Evolutionary conservation across 2,888 invertebrate species (phyloP), one percentile per base, ranked within the genome.

Genomic region (Cosmia pyralina): DNA sequence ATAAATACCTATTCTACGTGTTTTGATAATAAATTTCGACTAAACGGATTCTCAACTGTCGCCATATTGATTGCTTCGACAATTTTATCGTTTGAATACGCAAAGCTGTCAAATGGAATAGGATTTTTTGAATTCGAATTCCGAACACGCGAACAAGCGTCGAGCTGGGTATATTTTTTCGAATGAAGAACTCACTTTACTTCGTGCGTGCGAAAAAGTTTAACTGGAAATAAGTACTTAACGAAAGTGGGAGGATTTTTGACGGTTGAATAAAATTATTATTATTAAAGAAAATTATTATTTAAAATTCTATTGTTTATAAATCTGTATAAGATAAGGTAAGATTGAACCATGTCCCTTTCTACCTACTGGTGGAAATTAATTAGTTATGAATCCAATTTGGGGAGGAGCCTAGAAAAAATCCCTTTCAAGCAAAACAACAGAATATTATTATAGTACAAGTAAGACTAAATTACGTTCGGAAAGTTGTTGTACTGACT

Each of bases 11-110:
- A 81, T 87, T 78, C 70, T 81, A 80, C 77, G 69, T 85, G 76
- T 85, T 85, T 78, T 70, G 69, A 77, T 78, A 74, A 79, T 82
- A 85, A 87, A 82, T 77, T 70, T 65, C 81, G 53, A 82, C 82
- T 81, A 84, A 81, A 82, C 76, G 75, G 79, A 81, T 79, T 83
- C 77, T 85, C 79, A 79, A 74, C 82, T 81, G 87, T 83, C 77
- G 84, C 87, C 84, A 85, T 87, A 82, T 87, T 87, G 87, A 90
- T 87, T 83, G 83, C 82, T 83, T 81, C 84, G 83, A 85, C 85
- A 84, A 86, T 85, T 89, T 88, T 84, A 88, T 87, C 81, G 88
- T 87, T 84, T 81, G 85, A 28, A 86, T 87, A 87, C 85, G 86
- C 83, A 88, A 87, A 86, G 81, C 85, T 87, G 81, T 84, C 79